phyloP scores from a whole-genome alignment of 2,888 invertebrate species.

The Mellilla xanthometata region DNA sequence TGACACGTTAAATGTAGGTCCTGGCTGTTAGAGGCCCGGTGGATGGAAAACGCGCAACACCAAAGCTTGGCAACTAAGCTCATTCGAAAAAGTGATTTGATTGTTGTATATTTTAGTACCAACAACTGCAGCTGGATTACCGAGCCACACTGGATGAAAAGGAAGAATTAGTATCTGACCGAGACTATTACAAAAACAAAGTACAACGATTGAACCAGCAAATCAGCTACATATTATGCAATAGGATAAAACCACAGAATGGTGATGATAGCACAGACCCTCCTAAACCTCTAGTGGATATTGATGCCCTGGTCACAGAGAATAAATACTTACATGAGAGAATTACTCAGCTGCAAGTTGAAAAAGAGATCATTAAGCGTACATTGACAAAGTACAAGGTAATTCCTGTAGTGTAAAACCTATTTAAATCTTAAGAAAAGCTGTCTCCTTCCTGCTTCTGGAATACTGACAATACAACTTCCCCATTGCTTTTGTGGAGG shows the following conservation, averaged over 20 bases:
- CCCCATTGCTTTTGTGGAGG: too few species aligned
- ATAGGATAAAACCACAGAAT: constrained; percentile 59
- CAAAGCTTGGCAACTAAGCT: too few species aligned
- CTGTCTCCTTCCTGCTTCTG: too few species aligned
- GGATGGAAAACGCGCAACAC: too few species aligned
- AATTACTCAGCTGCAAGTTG: constrained; percentile 89
- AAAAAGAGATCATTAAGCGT: constrained; percentile 88
- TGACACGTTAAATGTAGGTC: too few species aligned
- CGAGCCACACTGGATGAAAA: constrained; percentile 92
- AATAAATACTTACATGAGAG: constrained; percentile 93
- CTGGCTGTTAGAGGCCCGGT: too few species aligned
- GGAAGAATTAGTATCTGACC: constrained; percentile 90
- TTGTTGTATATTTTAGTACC: constrained; percentile 73
- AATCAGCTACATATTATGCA: constrained; percentile 84
- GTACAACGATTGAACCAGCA: constrained; percentile 92
- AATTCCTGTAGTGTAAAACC: neutral
- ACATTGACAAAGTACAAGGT: constrained; percentile 89
- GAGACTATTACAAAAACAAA: constrained; percentile 92
- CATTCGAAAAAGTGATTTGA: too few species aligned
- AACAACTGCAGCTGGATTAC: constrained; percentile 89
- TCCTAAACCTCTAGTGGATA: constrained; percentile 85
- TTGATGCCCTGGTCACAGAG: constrained; percentile 91
- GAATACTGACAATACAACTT: too few species aligned
- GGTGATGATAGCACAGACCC: constrained; percentile 53
- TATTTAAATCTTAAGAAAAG: too few species aligned